Evolutionary conservation across 2,113 vertebrate species (phyloP).

Genomic region (Rhodinocichla rosea): DNA sequence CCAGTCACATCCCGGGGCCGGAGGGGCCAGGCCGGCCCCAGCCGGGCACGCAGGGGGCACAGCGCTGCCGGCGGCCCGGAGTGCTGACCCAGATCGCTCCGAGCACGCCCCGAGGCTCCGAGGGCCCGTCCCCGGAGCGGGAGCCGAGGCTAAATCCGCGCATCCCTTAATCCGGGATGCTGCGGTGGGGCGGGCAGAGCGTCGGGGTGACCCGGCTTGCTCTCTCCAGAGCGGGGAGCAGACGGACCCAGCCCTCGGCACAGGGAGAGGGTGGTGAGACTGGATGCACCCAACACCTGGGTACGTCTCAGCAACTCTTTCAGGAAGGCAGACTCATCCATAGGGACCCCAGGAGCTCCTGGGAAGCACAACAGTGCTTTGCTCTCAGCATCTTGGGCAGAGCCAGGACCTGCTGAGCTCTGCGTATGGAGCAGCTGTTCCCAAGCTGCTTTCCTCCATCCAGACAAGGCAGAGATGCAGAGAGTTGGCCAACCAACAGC

Average conservation of each 20-base stretch:
- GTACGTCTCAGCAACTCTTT: fast-evolving
- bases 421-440: not conserved
- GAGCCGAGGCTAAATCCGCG: constrained; percentile 37
- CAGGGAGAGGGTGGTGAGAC: not conserved
- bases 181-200: not conserved
- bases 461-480: not conserved
- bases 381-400: not conserved
- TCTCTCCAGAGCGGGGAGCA: not conserved
- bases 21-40: not conserved
- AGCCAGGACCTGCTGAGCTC: not conserved
- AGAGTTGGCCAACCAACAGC: not conserved
- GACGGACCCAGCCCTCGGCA: not conserved
- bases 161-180: constrained; percentile 60
- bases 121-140: not conserved
- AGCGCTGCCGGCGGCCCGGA: not conserved
- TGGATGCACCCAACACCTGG: not conserved
- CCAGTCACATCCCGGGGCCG: not conserved
- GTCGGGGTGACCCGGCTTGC: constrained; percentile 44
- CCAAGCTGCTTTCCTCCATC: not conserved
- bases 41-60: not conserved
- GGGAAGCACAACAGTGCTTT: not conserved
- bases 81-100: constrained; percentile 48
- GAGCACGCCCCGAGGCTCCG: not conserved
- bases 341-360: not conserved
- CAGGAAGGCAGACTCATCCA: not conserved